Conservation (phyloP, 2,888 invertebrate species). For the Timema cristinae region DNA sequence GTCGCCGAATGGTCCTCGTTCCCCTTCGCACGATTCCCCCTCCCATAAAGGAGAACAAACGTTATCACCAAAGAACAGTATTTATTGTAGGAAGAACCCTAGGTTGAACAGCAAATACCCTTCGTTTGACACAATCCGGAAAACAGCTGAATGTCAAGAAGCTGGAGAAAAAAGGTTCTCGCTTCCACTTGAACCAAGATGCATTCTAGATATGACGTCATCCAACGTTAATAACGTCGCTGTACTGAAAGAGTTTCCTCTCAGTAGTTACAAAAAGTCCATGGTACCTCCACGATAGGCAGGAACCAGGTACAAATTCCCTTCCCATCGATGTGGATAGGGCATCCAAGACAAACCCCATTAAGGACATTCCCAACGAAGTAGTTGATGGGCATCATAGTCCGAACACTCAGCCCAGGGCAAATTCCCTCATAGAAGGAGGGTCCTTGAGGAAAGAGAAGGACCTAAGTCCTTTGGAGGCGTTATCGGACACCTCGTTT, state of each 20-base stretch:
- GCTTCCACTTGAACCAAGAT: neutral
- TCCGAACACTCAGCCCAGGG: neutral
- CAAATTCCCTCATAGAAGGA: neutral
- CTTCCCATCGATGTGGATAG: neutral
- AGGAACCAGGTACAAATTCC: neutral
- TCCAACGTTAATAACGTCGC: neutral
- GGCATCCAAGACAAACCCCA: no score
- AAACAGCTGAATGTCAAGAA: neutral
- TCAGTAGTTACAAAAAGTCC: neutral
- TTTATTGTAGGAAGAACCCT: neutral
- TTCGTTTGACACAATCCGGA: neutral
- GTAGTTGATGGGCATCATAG: neutral
- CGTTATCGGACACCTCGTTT: neutral
- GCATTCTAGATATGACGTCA: constrained; percentile 3
- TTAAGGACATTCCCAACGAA: neutral
- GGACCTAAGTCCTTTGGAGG: no score
- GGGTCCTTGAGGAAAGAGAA: neutral
- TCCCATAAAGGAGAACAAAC: constrained; percentile 21
- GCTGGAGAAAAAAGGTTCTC: constrained; percentile 2
- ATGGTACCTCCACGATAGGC: neutral
- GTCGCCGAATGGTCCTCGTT: constrained; percentile 5
- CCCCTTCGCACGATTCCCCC: neutral
- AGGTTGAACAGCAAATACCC: neutral
- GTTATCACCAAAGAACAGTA: constrained; percentile 21
- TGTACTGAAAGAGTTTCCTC: neutral